Evolutionary conservation across 2,113 vertebrate species (phyloP), one percentile per base, ranked within the genome.

Genomic region (Kryptolebias marmoratus): DNA sequence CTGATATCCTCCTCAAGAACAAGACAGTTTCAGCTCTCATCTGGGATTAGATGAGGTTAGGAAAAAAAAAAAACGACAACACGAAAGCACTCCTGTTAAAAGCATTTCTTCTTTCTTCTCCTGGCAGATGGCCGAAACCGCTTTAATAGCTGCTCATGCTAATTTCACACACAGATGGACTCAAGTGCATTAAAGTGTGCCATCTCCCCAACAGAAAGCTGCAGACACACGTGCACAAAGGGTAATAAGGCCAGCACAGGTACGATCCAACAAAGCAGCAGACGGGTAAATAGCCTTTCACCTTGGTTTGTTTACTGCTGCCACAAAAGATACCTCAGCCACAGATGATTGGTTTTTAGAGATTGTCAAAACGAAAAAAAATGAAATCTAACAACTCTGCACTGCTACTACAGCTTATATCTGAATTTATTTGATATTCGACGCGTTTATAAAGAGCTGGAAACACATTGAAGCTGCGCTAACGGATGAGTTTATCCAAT

Each of bases 121-220:
- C 58, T 69, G 59, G 12, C 64, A 61, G 60, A 71, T 47, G 62
- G 36, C n/a, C 69, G 14, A 74, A 72, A 56, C 53, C 60, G 59
- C 62, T 81, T 61, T 15, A 54, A 2, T 13, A 11, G 42, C 71
- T 80, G 73, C 68, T 68, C 52, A 45, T 27, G 58, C 45, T 79
- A 78, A 87, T 83, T 83, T 75, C 67, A 76, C 53, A 31, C n/a
- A 67, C 31, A 71, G 15, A 45, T 52, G 22, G 61, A 52, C 31
- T 44, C 53, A 49, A 63, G 59, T 55, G 60, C 31, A 61, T 52
- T 39, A 32, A 63, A 36, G 55, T 6, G 10, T 73, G 30, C 28
- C 32, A 58, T 62, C 53, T 53, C 9, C 59, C 32, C 68, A 27
- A 71, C 42, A 72, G 31, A 79, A 64, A 65, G 27, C 16, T 10